Evolutionary conservation across 2,888 invertebrate species (phyloP), one percentile per base, ranked within the genome.

Genomic region (Erebia palarica): DNA sequence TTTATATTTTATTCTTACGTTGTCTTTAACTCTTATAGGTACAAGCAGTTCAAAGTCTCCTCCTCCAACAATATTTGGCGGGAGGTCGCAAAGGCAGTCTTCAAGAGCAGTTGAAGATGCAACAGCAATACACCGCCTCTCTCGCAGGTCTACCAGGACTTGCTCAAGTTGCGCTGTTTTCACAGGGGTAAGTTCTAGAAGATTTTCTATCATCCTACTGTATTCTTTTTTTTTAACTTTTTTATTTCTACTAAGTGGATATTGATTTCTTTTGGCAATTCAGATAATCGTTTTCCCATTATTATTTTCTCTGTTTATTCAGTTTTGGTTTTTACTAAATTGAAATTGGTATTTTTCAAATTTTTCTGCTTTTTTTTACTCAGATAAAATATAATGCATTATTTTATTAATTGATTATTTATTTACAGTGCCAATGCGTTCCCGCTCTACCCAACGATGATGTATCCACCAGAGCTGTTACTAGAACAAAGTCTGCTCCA

Each of bases 401-500:
- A 27, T 27, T 27, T 27, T 27, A n/a, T 8, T 51, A 51, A 4
- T 7, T 7, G 5, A 36, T 36, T 36, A 36, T 7, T 14, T 14
- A 11, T 67, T 81, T 82, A 3, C 83, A 93, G 93, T 13, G 91
- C 91, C 10, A 91, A 93, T 1, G 92, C 93, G 1, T 94, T 94
- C 79, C 91, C 94, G 0, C 80, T 94, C 0, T 94, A 94, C 74
- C 93, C 93, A 49, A 88, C 93, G 4, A 94, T 94, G 94, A 81
- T 94, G 81, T 94, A 94, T 74, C 93, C 94, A 42, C 94, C 94
- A 7, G 94, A 94, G 69, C 77, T 94, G 5, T 81, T 94, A 0
- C 75, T 94, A 69, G 94, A 94, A 67, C 94, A 94, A 71, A 91
- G 90, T 75, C 84, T 93, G 0, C 84, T 93, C 73, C 94, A 94